Evolutionary conservation across 2,113 vertebrate genomes (phyloP), one percentile per base, ranked within the genome.

Genomic region (Nettapus auritus): DNA sequence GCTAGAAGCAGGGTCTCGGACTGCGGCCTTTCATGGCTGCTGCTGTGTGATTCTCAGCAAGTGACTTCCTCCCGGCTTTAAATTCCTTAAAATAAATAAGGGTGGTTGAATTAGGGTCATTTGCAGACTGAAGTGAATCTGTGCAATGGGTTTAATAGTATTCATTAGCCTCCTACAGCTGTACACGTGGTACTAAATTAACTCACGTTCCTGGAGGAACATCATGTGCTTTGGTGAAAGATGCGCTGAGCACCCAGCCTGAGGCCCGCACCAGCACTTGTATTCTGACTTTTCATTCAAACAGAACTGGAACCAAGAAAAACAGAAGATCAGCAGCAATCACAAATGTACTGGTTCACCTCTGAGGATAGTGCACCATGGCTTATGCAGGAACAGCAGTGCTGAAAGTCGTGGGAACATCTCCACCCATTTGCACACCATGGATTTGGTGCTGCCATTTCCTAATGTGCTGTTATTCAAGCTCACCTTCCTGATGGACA

Each of bases 51-150:
- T 20, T 42, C 34, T 79, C 77, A 79, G 53, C 73, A 84, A 86
- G 64, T 44, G 26, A 76, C 78, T 82, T 82, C 82, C 70, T 90
- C 66, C 36, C 75, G 63, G 83, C 48, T 94, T 77, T 90, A 48
- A 75, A 83, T 89, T 90, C 66, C 78, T 94, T n/a, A 82, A 93
- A 79, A 87, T 79, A 92, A 88, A 76, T 64, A 90, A 81, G 11
- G 33, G 48, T 76, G 74, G 69, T 89, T 87, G 89, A 93, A 92
- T 57, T 75, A 76, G 66, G 74, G 62, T 86, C 46, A 87, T 94
- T 87, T 92, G 53, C 52, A 89, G 69, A 69, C 55, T 73, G 70
- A 79, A 89, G 75, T 69, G 57, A 71, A 60, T 86, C 74, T 85
- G 48, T 86, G 89, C 70, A 57, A 55, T 82, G 66, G 34, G 38